phyloP scores from a whole-genome alignment of 2,797 vertebrate genomes.

The Chromobotia macracanthus region DNA sequence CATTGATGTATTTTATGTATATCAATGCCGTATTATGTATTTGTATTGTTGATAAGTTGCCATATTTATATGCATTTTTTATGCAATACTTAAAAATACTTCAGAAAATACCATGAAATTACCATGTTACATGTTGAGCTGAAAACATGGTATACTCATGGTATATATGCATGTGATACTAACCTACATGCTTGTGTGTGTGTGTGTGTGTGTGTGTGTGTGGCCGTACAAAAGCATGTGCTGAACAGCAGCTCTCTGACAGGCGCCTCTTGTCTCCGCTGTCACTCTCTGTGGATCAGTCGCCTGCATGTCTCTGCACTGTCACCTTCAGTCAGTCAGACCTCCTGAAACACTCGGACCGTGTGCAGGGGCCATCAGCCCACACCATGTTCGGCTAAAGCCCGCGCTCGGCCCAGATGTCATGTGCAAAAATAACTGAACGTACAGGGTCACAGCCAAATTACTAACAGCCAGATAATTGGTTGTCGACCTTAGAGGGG shows the following conservation, averaged over 20 bases:
- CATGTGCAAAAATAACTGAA: conserved; percentile 70
- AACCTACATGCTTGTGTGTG: conserved; percentile 52
- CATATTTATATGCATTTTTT: no score
- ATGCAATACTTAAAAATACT: no score
- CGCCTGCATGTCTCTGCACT: conserved; percentile 48
- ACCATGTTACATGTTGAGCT: background rate
- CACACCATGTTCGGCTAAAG: conserved; percentile 59
- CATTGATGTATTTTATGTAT: no score
- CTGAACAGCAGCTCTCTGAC: conserved; percentile 56
- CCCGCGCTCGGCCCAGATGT: conserved; percentile 52
- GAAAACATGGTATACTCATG: background rate
- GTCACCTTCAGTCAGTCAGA: conserved; percentile 51
- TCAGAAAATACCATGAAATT: no score
- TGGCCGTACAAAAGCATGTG: conserved; percentile 69
- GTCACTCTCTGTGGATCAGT: conserved; percentile 62
- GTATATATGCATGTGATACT: conserved; percentile 36
- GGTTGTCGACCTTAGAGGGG: conserved; percentile 60
- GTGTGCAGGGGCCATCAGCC: conserved; percentile 32
- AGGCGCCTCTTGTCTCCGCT: conserved; percentile 56
- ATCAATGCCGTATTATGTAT: no score
- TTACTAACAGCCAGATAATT: conserved; percentile 63
- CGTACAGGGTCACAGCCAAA: conserved; percentile 63
- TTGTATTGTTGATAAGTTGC: no score
- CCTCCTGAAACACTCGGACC: conserved; percentile 38
- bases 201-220: conserved; percentile 57